A percentile compares a stretch with the other conserved stretches of the same genome.
These are phyloP conservation scores for Rhynchopsitta pachyrhyncha DNA, from an alignment of 2,113 vertebrate genomes.

Conservation along the genomic window DNA sequence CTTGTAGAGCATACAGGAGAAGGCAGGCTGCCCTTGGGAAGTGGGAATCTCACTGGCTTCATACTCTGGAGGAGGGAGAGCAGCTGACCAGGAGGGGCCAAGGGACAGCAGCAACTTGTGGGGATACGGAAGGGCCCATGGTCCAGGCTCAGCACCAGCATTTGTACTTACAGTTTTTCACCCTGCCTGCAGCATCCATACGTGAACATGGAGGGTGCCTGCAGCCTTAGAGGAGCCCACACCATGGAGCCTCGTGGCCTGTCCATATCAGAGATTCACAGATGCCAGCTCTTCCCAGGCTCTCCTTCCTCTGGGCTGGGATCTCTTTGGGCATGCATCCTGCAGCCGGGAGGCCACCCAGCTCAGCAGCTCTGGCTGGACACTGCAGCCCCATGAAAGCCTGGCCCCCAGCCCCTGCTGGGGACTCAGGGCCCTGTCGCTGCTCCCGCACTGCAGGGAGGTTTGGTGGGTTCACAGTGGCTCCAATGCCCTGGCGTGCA, in stretches of 20 bases:
- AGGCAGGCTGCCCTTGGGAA: neutral
- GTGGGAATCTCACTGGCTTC: neutral
- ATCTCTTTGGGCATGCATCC: neutral
- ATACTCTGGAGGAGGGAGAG: neutral
- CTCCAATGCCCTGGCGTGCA: neutral
- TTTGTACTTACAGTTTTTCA: neutral
- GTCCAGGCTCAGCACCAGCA: neutral
- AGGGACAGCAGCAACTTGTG: neutral
- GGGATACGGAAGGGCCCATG: neutral
- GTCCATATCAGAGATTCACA: neutral
- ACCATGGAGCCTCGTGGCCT: neutral
- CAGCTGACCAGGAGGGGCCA: neutral
- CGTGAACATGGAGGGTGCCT: neutral
- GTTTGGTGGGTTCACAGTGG: neutral
- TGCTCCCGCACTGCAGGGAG: neutral
- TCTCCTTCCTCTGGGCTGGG: neutral
- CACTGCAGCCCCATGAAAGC: neutral
- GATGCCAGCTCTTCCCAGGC: neutral
- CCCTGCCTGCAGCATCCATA: neutral
- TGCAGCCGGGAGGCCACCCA: neutral
- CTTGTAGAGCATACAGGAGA: neutral
- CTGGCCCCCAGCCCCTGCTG: neutral
- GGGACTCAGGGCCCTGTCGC: accelerated
- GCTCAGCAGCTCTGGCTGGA: accelerated
- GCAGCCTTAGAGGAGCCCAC: neutral